phyloP scores from a whole-genome alignment of 2,888 invertebrate genomes.

The Habroteleia sp. region DNA sequence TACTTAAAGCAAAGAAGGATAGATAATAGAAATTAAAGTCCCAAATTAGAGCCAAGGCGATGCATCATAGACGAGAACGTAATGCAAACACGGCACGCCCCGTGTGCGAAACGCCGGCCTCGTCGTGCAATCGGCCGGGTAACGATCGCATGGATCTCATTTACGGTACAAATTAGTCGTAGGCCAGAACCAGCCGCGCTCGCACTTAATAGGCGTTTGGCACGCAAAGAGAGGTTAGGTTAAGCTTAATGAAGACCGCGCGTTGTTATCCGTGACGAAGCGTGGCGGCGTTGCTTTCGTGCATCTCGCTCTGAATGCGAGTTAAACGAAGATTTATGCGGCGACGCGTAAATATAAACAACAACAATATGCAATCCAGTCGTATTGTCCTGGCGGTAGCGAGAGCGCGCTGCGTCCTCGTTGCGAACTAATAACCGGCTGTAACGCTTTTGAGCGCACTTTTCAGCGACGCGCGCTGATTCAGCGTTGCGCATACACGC shows the following conservation, averaged over 20 bases:
- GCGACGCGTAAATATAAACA: slow-evolving; percentile 79
- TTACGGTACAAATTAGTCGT: slow-evolving; percentile 80
- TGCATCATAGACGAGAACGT: slow-evolving; percentile 10
- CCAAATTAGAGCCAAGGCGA: no score
- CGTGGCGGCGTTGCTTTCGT: slow-evolving; percentile 60
- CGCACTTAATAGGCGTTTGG: slow-evolving; percentile 74
- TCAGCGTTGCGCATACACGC: slow-evolving; percentile 7
- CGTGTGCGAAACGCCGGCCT: slow-evolving; percentile 40
- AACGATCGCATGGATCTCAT: slow-evolving; percentile 75
- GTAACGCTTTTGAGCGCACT: slow-evolving; percentile 13
- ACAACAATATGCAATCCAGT: slow-evolving; percentile 80
- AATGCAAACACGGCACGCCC: slow-evolving; percentile 49
- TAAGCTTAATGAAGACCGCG: slow-evolving; percentile 78
- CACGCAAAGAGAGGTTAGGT: slow-evolving; percentile 77
- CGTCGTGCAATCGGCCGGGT: slow-evolving; percentile 26
- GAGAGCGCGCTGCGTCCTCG: slow-evolving; percentile 38
- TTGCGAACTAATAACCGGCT: slow-evolving; percentile 28
- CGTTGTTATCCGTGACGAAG: slow-evolving; percentile 79
- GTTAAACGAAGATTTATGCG: slow-evolving; percentile 81
- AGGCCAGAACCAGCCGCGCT: slow-evolving; percentile 72
- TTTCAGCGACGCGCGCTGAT: slow-evolving; percentile 13
- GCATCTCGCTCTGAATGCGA: slow-evolving; percentile 74
- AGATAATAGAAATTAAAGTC: no score
- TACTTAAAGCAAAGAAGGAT: no score
- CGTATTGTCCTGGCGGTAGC: slow-evolving; percentile 74